Evolutionary conservation across 2,113 vertebrate genomes (phyloP).

Genomic region (Aleadryas rufinucha): DNA sequence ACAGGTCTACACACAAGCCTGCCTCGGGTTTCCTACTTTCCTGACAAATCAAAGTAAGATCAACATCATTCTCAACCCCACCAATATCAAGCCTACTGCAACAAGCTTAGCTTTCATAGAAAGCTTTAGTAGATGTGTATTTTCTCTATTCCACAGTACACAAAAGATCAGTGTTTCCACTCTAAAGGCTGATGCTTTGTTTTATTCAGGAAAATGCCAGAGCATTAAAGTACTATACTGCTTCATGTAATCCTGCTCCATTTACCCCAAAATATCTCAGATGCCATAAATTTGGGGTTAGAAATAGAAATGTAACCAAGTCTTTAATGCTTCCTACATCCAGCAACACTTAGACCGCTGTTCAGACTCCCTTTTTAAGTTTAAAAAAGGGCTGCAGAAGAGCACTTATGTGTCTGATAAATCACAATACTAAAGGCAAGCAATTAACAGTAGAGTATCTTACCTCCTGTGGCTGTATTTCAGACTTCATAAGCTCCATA

Average conservation of each 20-base stretch:
- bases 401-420: not conserved
- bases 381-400: not conserved
- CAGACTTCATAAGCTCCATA: slow-evolving; percentile 70
- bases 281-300: not conserved
- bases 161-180: not conserved
- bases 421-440: not conserved
- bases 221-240: not conserved
- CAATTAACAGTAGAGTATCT: slow-evolving; percentile 14
- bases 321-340: not conserved
- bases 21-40: not conserved
- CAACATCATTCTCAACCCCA: not conserved
- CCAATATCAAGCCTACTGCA: not conserved
- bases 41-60: not conserved
- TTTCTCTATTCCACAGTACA: not conserved
- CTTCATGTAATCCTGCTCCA: not conserved
- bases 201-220: not conserved
- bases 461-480: slow-evolving; percentile 86
- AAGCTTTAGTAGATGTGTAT: not conserved
- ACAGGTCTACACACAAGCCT: not conserved
- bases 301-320: not conserved
- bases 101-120: not conserved
- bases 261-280: not conserved
- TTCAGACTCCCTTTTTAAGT: not conserved
- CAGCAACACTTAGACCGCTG: not conserved
- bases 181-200: not conserved